Evolutionary conservation across 2,888 invertebrate species (phyloP).

Genomic region (Leucophenga montana): DNA sequence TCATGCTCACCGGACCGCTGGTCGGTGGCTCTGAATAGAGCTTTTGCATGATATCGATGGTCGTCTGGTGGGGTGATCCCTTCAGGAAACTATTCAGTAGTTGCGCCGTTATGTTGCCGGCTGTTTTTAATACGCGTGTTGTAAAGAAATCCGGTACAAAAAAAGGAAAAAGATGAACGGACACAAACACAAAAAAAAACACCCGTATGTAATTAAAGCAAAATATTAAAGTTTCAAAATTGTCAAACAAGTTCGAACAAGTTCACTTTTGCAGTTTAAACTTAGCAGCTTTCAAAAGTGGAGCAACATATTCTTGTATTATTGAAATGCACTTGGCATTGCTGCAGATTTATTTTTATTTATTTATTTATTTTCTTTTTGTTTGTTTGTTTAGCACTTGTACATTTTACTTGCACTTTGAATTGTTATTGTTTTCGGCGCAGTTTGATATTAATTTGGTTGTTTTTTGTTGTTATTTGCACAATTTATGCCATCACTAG

Average conservation of each 20-base stretch:
- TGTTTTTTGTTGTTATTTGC: conserved; percentile 12
- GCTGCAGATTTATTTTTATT: conserved; percentile 34
- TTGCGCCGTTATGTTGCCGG: conserved; percentile 72
- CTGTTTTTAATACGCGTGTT: conserved; percentile 42
- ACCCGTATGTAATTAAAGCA: conserved; percentile 35
- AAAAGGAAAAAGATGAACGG: conserved; percentile 11
- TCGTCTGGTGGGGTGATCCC: conserved; percentile 71
- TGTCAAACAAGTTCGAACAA: conserved; percentile 24
- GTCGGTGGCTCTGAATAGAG: conserved; percentile 72
- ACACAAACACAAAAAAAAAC: conserved; percentile 28
- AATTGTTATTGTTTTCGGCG: conserved; percentile 32
- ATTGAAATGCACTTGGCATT: conserved; percentile 51
- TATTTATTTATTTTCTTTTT: conserved; percentile 18
- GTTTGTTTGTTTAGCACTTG: too few relatives aligned
- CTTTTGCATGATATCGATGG: conserved; percentile 73
- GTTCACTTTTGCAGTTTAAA: background rate
- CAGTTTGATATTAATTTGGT: conserved; percentile 22
- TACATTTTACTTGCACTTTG: conserved; percentile 31
- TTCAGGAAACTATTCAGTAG: conserved; percentile 69
- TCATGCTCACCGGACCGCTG: conserved; percentile 71
- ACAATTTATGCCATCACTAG: conserved; percentile 1
- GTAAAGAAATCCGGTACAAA: conserved; percentile 26
- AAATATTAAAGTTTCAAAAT: background rate
- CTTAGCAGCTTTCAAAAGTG: conserved; percentile 20
- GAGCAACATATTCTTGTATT: conserved; percentile 43